These are phyloP conservation scores for Propithecus deckenii DNA, from an alignment of 2,797 vertebrate species.

Conservation along the genomic window DNA sequence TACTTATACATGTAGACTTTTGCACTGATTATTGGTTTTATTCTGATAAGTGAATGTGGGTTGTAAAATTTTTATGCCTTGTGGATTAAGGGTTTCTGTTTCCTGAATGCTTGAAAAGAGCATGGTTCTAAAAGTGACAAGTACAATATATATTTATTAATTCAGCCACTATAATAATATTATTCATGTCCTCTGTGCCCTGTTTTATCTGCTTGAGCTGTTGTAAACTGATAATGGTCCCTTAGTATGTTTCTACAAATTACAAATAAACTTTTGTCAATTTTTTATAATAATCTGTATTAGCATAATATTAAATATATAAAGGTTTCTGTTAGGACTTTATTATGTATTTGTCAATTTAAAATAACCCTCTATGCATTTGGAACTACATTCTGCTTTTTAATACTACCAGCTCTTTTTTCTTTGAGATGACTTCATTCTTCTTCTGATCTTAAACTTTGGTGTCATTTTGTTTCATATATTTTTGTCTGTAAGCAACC, in stretches of 20 bases:
- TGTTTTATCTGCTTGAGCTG: background rate
- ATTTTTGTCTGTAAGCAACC: background rate
- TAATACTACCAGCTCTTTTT: background rate
- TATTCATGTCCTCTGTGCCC: background rate
- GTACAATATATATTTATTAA: background rate
- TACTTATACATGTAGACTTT: background rate
- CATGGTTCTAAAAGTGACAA: background rate
- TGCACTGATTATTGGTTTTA: background rate
- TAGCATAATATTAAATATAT: background rate
- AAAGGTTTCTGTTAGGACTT: background rate
- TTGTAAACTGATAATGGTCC: background rate
- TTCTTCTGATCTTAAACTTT: conserved; percentile 21
- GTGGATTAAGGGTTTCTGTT: conserved; percentile 25
- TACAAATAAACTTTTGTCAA: conserved; percentile 33
- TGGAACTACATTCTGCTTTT: background rate
- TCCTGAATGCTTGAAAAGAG: background rate
- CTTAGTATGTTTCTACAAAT: conserved; percentile 11
- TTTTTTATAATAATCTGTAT: conserved; percentile 22
- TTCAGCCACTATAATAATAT: background rate
- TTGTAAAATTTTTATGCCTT: background rate
- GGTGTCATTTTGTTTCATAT: background rate
- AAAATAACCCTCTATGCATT: conserved; percentile 26
- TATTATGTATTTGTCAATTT: background rate
- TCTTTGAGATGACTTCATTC: background rate
- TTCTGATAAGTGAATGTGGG: background rate